phyloP scores from a whole-genome alignment of 2,113 vertebrate genomes.

The Oenanthe melanoleuca region DNA sequence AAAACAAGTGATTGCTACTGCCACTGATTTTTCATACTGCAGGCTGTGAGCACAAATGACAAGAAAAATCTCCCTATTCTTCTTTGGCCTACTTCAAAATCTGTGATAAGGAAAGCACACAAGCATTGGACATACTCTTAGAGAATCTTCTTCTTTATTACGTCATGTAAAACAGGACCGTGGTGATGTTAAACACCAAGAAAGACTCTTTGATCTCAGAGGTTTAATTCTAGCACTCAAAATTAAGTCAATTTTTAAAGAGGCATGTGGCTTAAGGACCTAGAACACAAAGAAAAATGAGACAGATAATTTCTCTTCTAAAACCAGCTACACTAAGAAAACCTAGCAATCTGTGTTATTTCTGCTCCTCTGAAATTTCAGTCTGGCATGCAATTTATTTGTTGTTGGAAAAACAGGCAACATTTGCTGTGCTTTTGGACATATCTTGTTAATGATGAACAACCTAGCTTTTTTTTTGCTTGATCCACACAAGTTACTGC shows the following conservation, averaged over 20 bases:
- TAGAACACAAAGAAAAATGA: not conserved
- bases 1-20: not conserved
- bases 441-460: not conserved
- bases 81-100: not conserved
- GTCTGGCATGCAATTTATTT: not conserved
- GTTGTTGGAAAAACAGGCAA: not conserved
- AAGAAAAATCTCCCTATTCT: not conserved
- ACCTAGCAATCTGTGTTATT: not conserved
- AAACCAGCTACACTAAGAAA: not conserved
- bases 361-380: not conserved
- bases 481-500: not conserved
- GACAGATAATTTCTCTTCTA: not conserved
- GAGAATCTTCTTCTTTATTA: not conserved
- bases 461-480: not conserved
- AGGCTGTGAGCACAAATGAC: not conserved
- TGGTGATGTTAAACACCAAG: not conserved
- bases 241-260: not conserved
- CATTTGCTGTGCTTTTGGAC: not conserved
- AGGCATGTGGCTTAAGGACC: not conserved
- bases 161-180: not conserved
- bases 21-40: not conserved
- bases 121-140: not conserved
- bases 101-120: not conserved
- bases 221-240: not conserved
- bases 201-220: not conserved